Base-by-base conservation (phyloP, 2,113 vertebrate species). In the Labrus mixtus region DNA sequence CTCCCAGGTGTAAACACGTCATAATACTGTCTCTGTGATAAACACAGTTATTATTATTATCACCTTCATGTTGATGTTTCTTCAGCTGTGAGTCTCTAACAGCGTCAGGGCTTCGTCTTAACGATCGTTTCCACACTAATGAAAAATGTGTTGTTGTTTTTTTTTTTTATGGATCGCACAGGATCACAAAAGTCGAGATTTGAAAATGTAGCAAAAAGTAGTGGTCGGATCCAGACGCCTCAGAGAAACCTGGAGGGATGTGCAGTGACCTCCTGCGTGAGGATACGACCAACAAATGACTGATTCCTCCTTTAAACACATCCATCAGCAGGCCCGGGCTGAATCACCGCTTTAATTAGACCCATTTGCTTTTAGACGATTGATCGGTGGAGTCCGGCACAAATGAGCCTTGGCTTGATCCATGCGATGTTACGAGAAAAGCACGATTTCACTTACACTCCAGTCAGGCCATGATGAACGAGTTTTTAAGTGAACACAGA, bases 1-100 rank as follows among this genome's bases (percentile, higher is more conserved):
- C 79, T 83, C 68, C 69, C 71, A 17, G 65, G 77, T 81, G 90
- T 89, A 90, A 89, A 91, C 80, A 79, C 58, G 85, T 68, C 83
- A 84, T 81, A 90, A 89, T 59, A 87, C 62, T 22, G 65, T 69
- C 81, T 87, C 46, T 20, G 67, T 74, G 79, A 87, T 87, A 88
- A 92, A 87, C 69, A 84, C 64, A 62, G 60, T 83, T 73, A 61
- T 79, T 76, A 83, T n/a, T n/a, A n/a, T n/a, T n/a, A n/a, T n/a
- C 61, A 78, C 58, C 69, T 67, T 78, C 54, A 63, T 48, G 55
- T 16, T 62, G 65, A 87, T 84, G 79, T 82, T 90, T 77, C 84
- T 76, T 76, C 76, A 87, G 85, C 85, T 90, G 80, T 64, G 61
- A 79, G 65, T n/a, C 23, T 70, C 37, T 78, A 68, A 86, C 82